Conservation (phyloP, 2,888 invertebrate species). For the Philereme transversata region DNA sequence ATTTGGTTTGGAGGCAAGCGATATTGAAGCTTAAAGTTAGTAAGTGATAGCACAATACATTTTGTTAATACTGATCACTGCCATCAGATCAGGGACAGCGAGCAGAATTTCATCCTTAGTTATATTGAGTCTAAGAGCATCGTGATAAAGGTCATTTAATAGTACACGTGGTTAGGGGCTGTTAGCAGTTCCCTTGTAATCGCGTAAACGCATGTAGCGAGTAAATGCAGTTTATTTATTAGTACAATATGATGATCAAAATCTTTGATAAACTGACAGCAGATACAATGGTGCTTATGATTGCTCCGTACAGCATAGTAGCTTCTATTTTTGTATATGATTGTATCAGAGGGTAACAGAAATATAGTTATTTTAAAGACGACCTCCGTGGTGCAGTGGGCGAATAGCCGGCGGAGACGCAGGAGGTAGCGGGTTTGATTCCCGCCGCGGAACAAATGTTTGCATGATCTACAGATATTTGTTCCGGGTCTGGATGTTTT, state of each 20-base stretch:
- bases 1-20: neutral
- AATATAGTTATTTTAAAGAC: no score
- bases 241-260: conserved; percentile 21
- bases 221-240: conserved; percentile 28
- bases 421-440: no score
- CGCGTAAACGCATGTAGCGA: conserved; percentile 35
- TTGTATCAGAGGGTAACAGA: no score
- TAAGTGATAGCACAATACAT: no score
- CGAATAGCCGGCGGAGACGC: no score
- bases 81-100: neutral
- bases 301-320: conserved; percentile 2
- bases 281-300: conserved; percentile 16
- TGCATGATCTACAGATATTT: no score
- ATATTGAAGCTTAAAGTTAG: neutral
- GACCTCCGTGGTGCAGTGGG: no score
- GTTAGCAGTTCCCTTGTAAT: conserved; percentile 72
- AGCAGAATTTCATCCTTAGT: neutral
- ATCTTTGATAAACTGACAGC: conserved; percentile 26
- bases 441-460: no score
- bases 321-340: no score
- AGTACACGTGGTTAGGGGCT: conserved; percentile 27
- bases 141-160: neutral
- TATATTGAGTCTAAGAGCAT: neutral
- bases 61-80: neutral
- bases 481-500: no score